phyloP scores from a whole-genome alignment of 2,797 vertebrate species.

The Cichlasoma orientale region DNA sequence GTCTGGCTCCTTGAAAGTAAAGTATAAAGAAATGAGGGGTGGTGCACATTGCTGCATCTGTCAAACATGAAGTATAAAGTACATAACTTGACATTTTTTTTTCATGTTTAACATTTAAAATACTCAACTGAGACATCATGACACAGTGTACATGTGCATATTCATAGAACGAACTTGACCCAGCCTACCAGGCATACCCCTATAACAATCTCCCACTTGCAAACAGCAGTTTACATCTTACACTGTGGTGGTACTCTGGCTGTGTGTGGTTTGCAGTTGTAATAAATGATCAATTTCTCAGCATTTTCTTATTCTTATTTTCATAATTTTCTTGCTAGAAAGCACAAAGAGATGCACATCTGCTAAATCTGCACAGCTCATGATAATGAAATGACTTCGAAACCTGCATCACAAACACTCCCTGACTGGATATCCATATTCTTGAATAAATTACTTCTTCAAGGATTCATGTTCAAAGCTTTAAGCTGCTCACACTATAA shows the following conservation, averaged over 20 bases:
- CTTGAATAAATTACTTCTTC: not conserved
- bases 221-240: not conserved
- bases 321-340: not conserved
- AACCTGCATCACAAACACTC: not conserved
- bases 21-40: no score
- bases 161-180: not conserved
- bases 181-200: accelerated
- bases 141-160: not conserved
- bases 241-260: not conserved
- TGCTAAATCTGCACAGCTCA: not conserved
- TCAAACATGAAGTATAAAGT: no score
- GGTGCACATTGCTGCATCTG: no score
- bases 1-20: no score
- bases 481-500: not conserved
- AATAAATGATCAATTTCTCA: not conserved
- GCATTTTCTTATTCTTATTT: not conserved
- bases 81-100: not conserved
- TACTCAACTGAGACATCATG: not conserved
- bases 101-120: not conserved
- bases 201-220: not conserved
- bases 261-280: not conserved
- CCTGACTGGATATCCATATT: not conserved
- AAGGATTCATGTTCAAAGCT: not conserved
- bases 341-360: not conserved
- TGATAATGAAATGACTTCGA: not conserved